Evolutionary conservation across 2,888 invertebrate genomes (phyloP), one percentile per base, ranked within the genome.

Genomic region (Nomada fabriciana): DNA sequence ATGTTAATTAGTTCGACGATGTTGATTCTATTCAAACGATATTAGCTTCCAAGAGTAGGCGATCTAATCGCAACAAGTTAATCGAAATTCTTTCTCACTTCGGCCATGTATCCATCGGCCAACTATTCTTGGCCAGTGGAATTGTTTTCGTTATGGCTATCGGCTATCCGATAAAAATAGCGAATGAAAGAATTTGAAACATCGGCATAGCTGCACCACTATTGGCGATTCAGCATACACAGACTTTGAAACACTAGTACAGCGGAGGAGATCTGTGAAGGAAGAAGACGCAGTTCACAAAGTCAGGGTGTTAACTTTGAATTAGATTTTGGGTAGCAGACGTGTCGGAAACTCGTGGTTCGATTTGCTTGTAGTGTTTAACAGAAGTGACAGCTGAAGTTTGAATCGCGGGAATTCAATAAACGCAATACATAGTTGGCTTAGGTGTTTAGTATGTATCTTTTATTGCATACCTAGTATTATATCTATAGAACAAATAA

Each of bases 21-120:
- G 50, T 57, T 52, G 42, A 50, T 68, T 72, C 61, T 57, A 63
- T 68, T 80, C 72, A 50, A 67, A 60, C 50, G 71, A 63, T 67
- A 80, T 80, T 68, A 23, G n/a, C 11, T 55, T 15, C 55, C 42
- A 52, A 57, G 42, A 68, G 71, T 72, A 80, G 63, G 10, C 9
- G 20, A 50, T 20, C 43, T 43, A 13, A 65, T 47, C 36, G 47
- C 60, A 25, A 53, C 53, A 11, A 36, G 42, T 61, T 71, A 43
- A 69, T 63, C 68, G 36, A 50, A 18, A 13, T 29, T 72, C 15
- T 11, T 4, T 42, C 36, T 59, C 18, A 3, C 43, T 53, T 42
- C 75, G 69, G 25, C 69, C 75, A 15, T 69, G 60, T n/a, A n/a
- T n/a, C n/a, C n/a, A n/a, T n/a, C n/a, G n/a, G n/a, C n/a, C n/a